Base-by-base conservation (phyloP, 2,888 invertebrate species). In the Dione vanillae region DNA sequence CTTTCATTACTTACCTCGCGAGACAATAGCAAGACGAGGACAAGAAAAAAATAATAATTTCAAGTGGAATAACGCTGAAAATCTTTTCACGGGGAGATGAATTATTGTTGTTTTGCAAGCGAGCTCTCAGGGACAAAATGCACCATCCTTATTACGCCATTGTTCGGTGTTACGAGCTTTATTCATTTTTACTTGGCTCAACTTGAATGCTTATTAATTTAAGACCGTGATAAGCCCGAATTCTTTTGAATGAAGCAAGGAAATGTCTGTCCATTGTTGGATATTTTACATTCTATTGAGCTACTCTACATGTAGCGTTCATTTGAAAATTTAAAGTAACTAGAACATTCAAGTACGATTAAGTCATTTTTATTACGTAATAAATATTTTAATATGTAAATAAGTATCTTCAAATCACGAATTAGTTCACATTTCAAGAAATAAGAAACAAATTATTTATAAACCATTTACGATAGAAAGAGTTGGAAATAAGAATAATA, bases 61-160 rank as follows among this genome's bases (percentile, higher is more conserved):
- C 92, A 93, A 93, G 93, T 93, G 92, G 93, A 92, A 91, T 91
- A 92, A 91, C 90, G 91, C 92, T 92, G 92, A 91, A 92, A 92
- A 92, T 92, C 93, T 92, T 93, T 93, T 93, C 92, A 93, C 85
- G 86, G 89, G 86, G 91, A 91, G 80, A 82, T 81, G 91, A 93
- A 92, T 91, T 92, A 93, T 93, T 93, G 93, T 93, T 93, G 92
- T 93, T 93, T 92, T 93, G 92, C 93, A 93, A 92, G 90, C 91
- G 88, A 88, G 88, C 89, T 88, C 90, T 88, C 89, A 90, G 91
- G 90, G 92, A 92, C 92, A 90, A 91, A 92, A 92, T 93, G 93
- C 92, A 93, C 90, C 91, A 86, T 91, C 89, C 91, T 92, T 91
- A 91, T 93, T 92, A 92, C 87, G 85, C 90, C 80, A 91, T 93